Evolutionary conservation across 2,797 vertebrate genomes (phyloP).

Genomic region (Delichon dasypus): DNA sequence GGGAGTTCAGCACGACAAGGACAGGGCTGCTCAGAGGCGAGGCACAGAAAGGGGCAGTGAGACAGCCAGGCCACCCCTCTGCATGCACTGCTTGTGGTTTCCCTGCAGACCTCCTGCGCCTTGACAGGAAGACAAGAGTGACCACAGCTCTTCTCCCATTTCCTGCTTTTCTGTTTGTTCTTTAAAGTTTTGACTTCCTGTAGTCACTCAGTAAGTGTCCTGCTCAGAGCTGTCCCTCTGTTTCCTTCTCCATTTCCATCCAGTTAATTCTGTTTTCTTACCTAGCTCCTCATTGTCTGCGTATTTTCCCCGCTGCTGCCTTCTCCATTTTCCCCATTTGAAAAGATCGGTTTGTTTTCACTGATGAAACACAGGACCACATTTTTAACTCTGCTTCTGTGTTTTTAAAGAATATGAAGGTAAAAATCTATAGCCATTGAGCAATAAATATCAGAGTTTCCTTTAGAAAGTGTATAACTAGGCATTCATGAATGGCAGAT

Average conservation of each 20-base stretch:
- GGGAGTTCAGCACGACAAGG: rapidly evolving
- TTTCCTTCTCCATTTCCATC: not conserved
- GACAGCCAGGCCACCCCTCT: not conserved
- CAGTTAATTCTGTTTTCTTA: not conserved
- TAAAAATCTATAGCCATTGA: not conserved
- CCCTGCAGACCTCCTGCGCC: not conserved
- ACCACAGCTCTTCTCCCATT: not conserved
- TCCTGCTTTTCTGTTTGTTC: not conserved
- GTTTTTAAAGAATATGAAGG: not conserved
- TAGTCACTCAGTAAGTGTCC: not conserved
- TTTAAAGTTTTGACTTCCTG: not conserved
- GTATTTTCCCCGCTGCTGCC: not conserved
- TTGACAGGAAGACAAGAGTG: not conserved
- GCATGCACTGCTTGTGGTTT: rapidly evolving
- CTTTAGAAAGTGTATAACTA: not conserved
- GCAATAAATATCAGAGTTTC: not conserved
- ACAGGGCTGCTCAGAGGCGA: too few species aligned
- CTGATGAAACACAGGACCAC: not conserved
- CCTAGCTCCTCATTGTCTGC: not conserved
- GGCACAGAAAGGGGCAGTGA: too few species aligned
- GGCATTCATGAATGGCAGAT: not conserved
- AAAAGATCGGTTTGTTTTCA: not conserved
- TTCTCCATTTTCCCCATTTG: not conserved
- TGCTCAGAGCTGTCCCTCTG: not conserved
- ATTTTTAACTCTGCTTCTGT: not conserved